Evolutionary conservation across 2,888 invertebrate genomes (phyloP), one percentile per base, ranked within the genome.

Genomic region (Eupithecia inturbata): DNA sequence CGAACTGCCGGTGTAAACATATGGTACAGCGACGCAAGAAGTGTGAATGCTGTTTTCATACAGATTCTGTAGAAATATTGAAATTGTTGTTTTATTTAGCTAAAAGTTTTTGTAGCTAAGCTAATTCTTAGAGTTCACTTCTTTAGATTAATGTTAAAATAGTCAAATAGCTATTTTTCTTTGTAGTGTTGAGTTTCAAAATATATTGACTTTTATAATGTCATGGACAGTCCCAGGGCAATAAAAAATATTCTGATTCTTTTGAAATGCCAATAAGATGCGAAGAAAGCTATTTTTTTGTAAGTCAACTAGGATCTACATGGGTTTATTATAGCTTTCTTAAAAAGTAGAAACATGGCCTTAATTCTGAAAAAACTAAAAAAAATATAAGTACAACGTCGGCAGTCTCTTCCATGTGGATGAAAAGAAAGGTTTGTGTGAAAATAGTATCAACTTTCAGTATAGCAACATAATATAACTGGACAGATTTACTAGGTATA

Each of bases 401-500:
- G 0, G 12, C 10, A 39, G 39, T 14, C 39, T 12, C 39, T 39
- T 39, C 14, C 10, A 39, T 49, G n/a, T n/a, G 19, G 6, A 49
- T n/a, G 19, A n/a, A 49, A 10, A 53, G 22, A 3, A 10, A 1
- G 10, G 2, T 19, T 22, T 66, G 66, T 39, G 6, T 33, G 33
- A 66, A 66, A 16, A 39, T 22, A 41, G 66, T 22, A 22, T 26
- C 14, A 26, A 26, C 57, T 26, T 3, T 14, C 26, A 26, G 26
- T 14, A 22, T 14, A 26, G 36, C 5, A 78, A 78, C 79, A 82
- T 62, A 78, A 78, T 79, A 82, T 62, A 33, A 81, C 76, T 77
- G 82, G 81, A 81, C 84, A 88, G 91, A 93, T 93, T 92, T 91
- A 91, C 14, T 39, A 39, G 0, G 39, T 39, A 36, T 1, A 31